A percentile compares a stretch with the other conserved stretches of the same genome.
Evolutionary conservation across 2,113 vertebrate species (phyloP).

Genomic region (Pituophis catenifer): DNA sequence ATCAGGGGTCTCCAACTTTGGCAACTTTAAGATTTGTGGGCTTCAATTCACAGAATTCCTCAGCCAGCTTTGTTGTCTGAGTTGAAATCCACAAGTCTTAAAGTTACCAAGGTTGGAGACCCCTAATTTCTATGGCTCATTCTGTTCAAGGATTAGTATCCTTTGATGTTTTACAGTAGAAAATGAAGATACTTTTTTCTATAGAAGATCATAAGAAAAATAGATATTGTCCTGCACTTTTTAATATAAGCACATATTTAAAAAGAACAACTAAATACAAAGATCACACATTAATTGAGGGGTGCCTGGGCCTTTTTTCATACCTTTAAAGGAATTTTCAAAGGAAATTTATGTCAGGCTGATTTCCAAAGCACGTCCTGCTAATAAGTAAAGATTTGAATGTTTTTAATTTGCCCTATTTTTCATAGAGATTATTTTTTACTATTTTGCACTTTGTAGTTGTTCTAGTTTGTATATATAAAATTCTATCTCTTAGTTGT

Average conservation of each 20-base stretch:
- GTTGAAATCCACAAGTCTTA: too few relatives aligned
- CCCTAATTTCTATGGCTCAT: background rate
- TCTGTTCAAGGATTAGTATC: background rate
- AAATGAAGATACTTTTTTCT: background rate
- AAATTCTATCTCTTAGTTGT: background rate
- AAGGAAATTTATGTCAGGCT: background rate
- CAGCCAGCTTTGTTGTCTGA: too few relatives aligned
- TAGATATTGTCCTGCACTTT: background rate
- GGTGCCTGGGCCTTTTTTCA: background rate
- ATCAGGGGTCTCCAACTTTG: too few relatives aligned
- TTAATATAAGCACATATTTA: background rate
- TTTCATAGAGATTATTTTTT: background rate
- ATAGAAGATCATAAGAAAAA: background rate
- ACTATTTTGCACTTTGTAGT: background rate
- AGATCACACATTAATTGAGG: background rate
- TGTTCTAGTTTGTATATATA: background rate
- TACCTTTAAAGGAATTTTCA: background rate
- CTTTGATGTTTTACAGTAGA: background rate
- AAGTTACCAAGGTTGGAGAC: too few relatives aligned
- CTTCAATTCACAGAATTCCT: too few relatives aligned
- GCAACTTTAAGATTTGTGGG: too few relatives aligned
- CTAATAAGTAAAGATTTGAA: background rate
- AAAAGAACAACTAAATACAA: background rate
- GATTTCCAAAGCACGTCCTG: background rate
- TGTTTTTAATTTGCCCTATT: background rate